These are phyloP conservation scores for Limulus polyphemus DNA, from an alignment of 2,888 invertebrate genomes.

Conservation along the genomic window DNA sequence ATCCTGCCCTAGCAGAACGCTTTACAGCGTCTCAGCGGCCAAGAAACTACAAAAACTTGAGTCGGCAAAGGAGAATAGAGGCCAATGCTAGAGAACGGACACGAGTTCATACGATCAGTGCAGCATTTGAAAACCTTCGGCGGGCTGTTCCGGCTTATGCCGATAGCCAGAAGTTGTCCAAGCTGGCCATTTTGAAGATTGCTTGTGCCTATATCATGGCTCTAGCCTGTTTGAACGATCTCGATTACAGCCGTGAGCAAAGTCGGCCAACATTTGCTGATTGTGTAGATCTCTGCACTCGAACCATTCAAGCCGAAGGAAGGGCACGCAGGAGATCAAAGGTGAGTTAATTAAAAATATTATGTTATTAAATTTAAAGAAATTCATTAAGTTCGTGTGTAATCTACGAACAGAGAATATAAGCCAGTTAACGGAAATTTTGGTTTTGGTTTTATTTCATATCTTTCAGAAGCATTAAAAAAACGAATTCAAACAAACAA, in stretches of 20 bases:
- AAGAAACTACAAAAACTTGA: slow-evolving; percentile 91
- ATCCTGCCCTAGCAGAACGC: no score
- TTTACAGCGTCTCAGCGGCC: slow-evolving; percentile 41
- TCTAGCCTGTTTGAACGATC: slow-evolving; percentile 59
- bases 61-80: slow-evolving; percentile 80
- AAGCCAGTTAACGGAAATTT: no score
- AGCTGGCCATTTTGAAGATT: slow-evolving; percentile 78
- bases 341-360: slow-evolving; percentile 4
- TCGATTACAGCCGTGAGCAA: slow-evolving; percentile 51
- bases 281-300: slow-evolving; percentile 76
- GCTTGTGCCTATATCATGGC: slow-evolving; percentile 88
- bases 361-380: no score
- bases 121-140: slow-evolving; percentile 80
- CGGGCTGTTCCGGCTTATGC: slow-evolving; percentile 77
- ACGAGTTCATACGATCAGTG: slow-evolving; percentile 87
- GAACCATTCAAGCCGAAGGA: slow-evolving; percentile 82
- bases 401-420: no score
- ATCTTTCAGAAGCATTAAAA: no score
- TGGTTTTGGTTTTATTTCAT: no score
- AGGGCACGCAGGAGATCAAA: slow-evolving; percentile 53
- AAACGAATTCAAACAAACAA: no score
- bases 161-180: slow-evolving; percentile 83
- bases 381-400: no score
- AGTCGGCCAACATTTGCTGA: slow-evolving; percentile 51
- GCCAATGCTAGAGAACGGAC: slow-evolving; percentile 87